Conservation (phyloP, 1,140 invertebrate species). For the Drosophila triauraria region DNA sequence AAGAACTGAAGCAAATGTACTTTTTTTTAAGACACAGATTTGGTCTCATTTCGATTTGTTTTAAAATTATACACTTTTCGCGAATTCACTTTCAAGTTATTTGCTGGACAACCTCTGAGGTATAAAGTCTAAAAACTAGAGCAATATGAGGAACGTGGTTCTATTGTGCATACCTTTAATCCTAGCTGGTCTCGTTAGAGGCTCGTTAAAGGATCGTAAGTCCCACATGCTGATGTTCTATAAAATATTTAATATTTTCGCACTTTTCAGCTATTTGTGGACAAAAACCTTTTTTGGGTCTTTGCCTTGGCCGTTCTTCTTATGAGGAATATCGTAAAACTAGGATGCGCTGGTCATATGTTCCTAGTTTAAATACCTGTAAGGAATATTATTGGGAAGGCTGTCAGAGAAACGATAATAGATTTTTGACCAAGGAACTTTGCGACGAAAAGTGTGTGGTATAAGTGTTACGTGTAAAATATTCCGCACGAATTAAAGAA, state of each 20-base stretch:
- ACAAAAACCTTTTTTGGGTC: not conserved
- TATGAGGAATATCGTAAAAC: too few relatives aligned
- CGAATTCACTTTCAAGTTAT: not conserved
- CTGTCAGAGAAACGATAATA: conserved; percentile 94
- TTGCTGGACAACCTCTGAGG: not conserved
- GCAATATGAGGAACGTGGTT: not conserved
- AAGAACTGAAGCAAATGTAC: too few relatives aligned
- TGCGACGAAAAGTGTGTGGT: not conserved
- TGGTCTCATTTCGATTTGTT: not conserved
- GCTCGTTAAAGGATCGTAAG: conserved; percentile 6
- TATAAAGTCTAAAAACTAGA: not conserved
- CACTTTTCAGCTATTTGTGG: not conserved
- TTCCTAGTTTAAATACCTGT: conserved; percentile 89
- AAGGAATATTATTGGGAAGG: conserved; percentile 91
- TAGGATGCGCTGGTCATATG: conserved; percentile 91
- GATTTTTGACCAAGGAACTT: conserved; percentile 86
- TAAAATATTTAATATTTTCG: not conserved
- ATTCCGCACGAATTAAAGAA: not conserved
- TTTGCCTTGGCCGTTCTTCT: too few relatives aligned
- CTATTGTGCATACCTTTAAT: not conserved
- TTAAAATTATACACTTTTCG: not conserved
- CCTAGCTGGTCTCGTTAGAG: not conserved
- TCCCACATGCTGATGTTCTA: not conserved
- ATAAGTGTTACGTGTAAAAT: not conserved
- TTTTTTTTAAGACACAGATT: not conserved